Conservation (phyloP, 2,888 invertebrate genomes). For the Sialis fuliginosa region DNA sequence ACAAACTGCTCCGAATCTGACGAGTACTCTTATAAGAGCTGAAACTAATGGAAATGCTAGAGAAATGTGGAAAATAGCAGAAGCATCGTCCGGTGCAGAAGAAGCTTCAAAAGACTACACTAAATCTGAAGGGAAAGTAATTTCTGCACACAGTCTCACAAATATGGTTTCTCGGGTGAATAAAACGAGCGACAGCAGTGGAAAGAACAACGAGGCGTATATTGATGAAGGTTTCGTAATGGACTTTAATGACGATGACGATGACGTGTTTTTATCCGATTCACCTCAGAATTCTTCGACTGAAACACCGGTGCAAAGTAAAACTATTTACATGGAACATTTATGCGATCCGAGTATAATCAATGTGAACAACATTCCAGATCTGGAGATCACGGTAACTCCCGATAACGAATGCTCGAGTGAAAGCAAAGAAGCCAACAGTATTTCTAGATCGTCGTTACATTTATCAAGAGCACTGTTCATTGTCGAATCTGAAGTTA, state of each 20-base stretch:
- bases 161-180: neutral
- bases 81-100: slow-evolving; percentile 26
- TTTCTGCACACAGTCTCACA: neutral
- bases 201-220: slow-evolving; percentile 1
- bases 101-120: slow-evolving; percentile 13
- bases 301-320: neutral
- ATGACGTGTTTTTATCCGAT: slow-evolving; percentile 19
- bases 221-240: neutral
- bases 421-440: neutral
- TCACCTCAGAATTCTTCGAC: slow-evolving; percentile 9
- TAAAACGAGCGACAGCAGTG: neutral
- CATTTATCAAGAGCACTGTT: slow-evolving; percentile 19
- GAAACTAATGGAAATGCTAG: slow-evolving; percentile 20
- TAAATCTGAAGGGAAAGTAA: slow-evolving; percentile 4
- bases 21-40: slow-evolving; percentile 21
- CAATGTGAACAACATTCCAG: neutral
- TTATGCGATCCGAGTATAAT: neutral
- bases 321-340: neutral
- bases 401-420: neutral
- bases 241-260: slow-evolving; percentile 13
- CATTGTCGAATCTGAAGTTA: slow-evolving; percentile 16
- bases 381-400: neutral
- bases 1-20: slow-evolving; percentile 6
- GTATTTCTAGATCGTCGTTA: slow-evolving; percentile 18
- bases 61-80: slow-evolving; percentile 33